Percentiles rank a stretch among this genome's conserved stretches.
Conservation (phyloP, 2,797 vertebrate genomes). For the Melanotaenia trifasciata region DNA sequence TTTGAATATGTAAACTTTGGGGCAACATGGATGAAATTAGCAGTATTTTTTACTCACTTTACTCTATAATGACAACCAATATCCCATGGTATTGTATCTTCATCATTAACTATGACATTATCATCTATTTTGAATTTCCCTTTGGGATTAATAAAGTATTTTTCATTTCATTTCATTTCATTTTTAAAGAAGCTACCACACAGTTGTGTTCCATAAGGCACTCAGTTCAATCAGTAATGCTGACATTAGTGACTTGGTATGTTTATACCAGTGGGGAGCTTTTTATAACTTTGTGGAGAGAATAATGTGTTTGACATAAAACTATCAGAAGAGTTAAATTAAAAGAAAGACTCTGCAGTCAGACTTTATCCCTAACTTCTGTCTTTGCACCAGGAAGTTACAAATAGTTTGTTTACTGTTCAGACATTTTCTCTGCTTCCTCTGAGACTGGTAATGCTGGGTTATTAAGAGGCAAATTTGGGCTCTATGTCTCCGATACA, state of each 20-base stretch:
- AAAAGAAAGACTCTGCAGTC: not conserved
- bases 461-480: conserved; percentile 3
- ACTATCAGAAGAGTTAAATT: not conserved
- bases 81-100: not conserved
- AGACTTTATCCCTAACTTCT: not conserved
- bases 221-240: not conserved
- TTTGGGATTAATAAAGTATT: too few relatives aligned
- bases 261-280: not conserved
- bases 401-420: conserved; percentile 51
- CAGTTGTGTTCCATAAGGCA: not conserved
- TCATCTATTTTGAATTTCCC: too few relatives aligned
- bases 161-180: too few relatives aligned
- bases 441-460: conserved; percentile 27
- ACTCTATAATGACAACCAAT: not conserved
- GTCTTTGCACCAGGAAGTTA: conserved; percentile 41
- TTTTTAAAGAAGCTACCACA: not conserved
- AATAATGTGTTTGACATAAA: too few relatives aligned
- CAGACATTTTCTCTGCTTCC: conserved; percentile 39
- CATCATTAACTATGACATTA: not conserved
- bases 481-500: conserved; percentile 9
- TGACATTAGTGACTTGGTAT: not conserved
- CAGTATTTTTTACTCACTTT: not conserved
- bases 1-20: not conserved
- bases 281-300: not conserved
- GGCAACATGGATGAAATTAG: not conserved